Evolutionary conservation across 2,888 invertebrate species (phyloP), one percentile per base, ranked within the genome.

Genomic region (Ctena decussata): DNA sequence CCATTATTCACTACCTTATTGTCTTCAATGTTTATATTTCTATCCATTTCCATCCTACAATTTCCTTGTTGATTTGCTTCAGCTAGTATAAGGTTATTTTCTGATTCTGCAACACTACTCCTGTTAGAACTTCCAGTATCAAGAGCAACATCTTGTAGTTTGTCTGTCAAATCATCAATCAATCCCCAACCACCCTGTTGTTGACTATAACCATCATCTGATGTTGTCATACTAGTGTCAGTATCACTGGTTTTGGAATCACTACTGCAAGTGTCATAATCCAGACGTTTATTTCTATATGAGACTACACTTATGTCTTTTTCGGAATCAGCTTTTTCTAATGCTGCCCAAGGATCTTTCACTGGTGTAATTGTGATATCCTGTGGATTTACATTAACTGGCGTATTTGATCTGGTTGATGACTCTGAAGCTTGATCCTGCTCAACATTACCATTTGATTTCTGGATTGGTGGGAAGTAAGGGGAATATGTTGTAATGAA

Each of bases 151-250:
- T 49, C 53, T 21, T 75, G 46, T 21, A 75, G 21, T 18, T 37
- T 53, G 27, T 57, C 75, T 24, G 75, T 75, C 30, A 82, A 39
- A 21, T 82, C 82, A 8, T 75, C 75, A 30, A 77, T 74, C 0
- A 76, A 35, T 60, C 79, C 83, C 78, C 79, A 83, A 24, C 53
- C 79, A 65, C 60, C 60, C 32, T 35, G 41, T 39, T 84, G 79
- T 27, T 79, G 80, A 35, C 60, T 75, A 37, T 74, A 80, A 37
- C 65, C 60, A 18, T 77, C 77, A 12, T 82, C 82, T n/a, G 27
- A 46, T 3, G 69, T 65, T 27, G 65, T 60, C 21, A 8, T 30
- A 69, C 77, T 82, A 11, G 24, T 27, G 37, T 83, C 71, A 15
- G 69, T 71, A 57, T 41, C 71, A 8, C 37, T 75, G 32, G 53